phyloP scores from a whole-genome alignment of 2,888 invertebrate genomes.

The Luperina testacea region DNA sequence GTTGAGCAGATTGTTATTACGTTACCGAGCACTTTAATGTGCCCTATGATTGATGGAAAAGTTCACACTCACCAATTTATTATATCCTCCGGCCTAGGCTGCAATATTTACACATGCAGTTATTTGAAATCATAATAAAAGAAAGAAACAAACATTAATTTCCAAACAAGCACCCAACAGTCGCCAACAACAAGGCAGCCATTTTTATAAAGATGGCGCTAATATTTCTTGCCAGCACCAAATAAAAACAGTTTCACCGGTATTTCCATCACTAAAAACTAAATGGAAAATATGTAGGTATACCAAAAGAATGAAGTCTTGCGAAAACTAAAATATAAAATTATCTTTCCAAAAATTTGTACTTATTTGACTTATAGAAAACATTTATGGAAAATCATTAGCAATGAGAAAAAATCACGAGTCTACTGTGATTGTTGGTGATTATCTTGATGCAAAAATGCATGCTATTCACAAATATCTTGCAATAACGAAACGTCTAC shows the following conservation, averaged over 20 bases:
- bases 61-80: conserved; percentile 78
- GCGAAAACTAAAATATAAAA: not conserved
- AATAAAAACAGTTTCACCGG: conserved; percentile 15
- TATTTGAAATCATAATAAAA: conserved; percentile 80
- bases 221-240: conserved; percentile 64
- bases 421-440: no score
- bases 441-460: not conserved
- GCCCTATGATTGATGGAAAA: conserved; percentile 20
- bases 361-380: not conserved
- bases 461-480: not conserved
- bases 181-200: conserved; percentile 90
- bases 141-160: conserved; percentile 86
- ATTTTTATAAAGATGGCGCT: conserved; percentile 85
- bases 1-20: conserved; percentile 66
- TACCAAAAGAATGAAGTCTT: not conserved
- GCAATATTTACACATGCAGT: conserved; percentile 73
- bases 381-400: not conserved
- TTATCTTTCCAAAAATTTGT: not conserved
- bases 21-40: conserved; percentile 58
- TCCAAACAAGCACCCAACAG: conserved; percentile 87
- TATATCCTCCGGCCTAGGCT: conserved; percentile 71
- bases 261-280: conserved; percentile 47
- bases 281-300: no score
- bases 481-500: conserved; percentile 69
- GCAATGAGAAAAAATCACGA: no score